These are phyloP conservation scores for Strongylocentrotus purpuratus DNA, from an alignment of 35 echinoderm and acorn worm genomes.

Conservation along the genomic window DNA sequence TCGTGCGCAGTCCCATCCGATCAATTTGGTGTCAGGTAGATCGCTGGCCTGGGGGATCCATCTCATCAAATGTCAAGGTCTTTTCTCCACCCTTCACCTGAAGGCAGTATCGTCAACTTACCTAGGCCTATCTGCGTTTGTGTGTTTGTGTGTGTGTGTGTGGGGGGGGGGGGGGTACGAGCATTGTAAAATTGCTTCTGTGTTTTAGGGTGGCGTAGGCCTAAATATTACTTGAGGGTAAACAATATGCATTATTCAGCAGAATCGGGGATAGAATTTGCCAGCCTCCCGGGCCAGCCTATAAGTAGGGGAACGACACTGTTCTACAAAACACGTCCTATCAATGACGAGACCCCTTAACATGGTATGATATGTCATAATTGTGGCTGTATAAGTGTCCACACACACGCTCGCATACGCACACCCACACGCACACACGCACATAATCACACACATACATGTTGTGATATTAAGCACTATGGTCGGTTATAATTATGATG, in stretches of 20 bases:
- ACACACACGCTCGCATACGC: too few species aligned
- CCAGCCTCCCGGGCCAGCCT: too few species aligned
- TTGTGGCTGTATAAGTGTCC: too few species aligned
- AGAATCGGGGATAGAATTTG: not conserved
- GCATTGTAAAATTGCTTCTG: not conserved
- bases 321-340: not conserved
- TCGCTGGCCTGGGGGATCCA: constrained; percentile 5
- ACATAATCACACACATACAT: too few species aligned
- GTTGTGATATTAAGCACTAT: too few species aligned
- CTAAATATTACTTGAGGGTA: not conserved
- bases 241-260: not conserved
- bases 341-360: not conserved
- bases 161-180: not conserved
- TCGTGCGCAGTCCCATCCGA: not conserved
- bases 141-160: too few species aligned
- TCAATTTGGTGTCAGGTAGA: constrained; percentile 10
- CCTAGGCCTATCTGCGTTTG: not conserved
- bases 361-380: too few species aligned
- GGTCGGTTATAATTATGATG: too few species aligned
- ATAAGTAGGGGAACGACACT: not conserved
- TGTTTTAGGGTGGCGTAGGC: not conserved
- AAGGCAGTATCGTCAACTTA: not conserved
- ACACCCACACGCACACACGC: too few species aligned
- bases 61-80: not conserved
- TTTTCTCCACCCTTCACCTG: not conserved